Evolutionary conservation across 2,797 vertebrate species (phyloP), one percentile per base, ranked within the genome.

Genomic region (Alcedo atthis): DNA sequence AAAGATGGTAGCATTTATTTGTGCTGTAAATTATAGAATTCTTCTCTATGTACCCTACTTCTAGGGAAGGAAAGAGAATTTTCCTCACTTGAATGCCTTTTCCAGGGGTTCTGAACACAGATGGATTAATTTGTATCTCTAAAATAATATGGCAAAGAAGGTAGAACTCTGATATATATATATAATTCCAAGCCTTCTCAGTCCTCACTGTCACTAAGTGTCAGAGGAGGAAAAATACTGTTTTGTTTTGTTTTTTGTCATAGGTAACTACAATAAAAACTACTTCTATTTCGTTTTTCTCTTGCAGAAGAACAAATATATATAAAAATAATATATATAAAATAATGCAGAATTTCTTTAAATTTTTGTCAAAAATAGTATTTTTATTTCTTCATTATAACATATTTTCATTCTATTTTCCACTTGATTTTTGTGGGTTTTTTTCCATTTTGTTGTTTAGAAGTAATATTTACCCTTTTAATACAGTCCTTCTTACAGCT

Each of bases 1-100:
- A 90, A 93, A 91, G 48, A 30, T 81, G 80, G 86, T 35, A 70
- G 53, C 64, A 53, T 86, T 91, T 89, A 80, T 92, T 93, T 67
- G 21, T 74, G 43, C 13, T 85, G 33, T 74, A 88, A 76, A 86
- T 91, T 24, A 64, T n/a, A 54, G 54, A 43, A 68, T 80, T 58
- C 21, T 79, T 81, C 67, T 84, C 49, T 24, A 62, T 30, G 17
- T 58, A 57, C 25, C 45, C 9, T n/a, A 49, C 10, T 85, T 30
- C 18, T 61, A 15, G 35, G 40, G 43, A 55, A 82, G 16, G 28
- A 68, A n/a, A 63, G 26, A 19, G 35, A 90, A 48, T 85, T 66
- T 70, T 10, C 46, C n/a, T 68, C 0, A 0, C 42, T 74, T 89
- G 79, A 86, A 73, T 79, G 67, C 28, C 43, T 68, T 88, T 91